Base-by-base conservation (phyloP, 2,888 invertebrate species). In the Lithosia quadra region DNA sequence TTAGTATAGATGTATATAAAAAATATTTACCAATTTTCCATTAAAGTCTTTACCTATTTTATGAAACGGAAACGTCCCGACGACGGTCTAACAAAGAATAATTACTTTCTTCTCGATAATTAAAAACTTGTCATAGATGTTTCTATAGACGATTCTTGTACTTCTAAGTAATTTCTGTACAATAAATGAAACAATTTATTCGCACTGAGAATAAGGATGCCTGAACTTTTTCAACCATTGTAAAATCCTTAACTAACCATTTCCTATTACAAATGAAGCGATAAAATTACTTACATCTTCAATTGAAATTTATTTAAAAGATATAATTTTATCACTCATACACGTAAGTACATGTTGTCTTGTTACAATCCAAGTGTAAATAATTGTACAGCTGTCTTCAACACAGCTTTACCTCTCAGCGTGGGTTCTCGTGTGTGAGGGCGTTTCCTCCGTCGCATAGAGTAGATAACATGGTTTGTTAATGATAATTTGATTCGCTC, bases 401-500 rank as follows among this genome's bases (percentile, higher is more conserved):
- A 56, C 15, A 56, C 22, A n/a, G 24, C 13, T n/a, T n/a, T 22
- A 22, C 3, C 39, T 57, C 24, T 28, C 39, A 28, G 28, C 24
- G 13, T 22, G 60, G 36, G 21, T 22, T 36, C 10, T 34, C 36
- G 21, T 36, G 22, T 39, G 0, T 22, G 21, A 56, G 56, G 21
- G 55, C 33, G 36, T 22, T 34, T 22, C 36, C 53, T 53, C n/a
- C 33, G 53, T n/a, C 10, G 53, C n/a, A 18, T 63, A 33, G 55
- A 4, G n/a, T 63, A 49, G 18, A 21, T 63, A 63, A 63, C 36
- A 24, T 18, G 56, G 53, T 56, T 36, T 36, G 55, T 55, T 63
- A 63, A 36, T 18, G 15, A 55, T 36, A 33, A 56, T 63, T 63
- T 63, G 56, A 63, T 63, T 56, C 18, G 53, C 36, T 10, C 60